Evolutionary conservation across 2,888 invertebrate species (phyloP).

Genomic region (Chrysolina americana): DNA sequence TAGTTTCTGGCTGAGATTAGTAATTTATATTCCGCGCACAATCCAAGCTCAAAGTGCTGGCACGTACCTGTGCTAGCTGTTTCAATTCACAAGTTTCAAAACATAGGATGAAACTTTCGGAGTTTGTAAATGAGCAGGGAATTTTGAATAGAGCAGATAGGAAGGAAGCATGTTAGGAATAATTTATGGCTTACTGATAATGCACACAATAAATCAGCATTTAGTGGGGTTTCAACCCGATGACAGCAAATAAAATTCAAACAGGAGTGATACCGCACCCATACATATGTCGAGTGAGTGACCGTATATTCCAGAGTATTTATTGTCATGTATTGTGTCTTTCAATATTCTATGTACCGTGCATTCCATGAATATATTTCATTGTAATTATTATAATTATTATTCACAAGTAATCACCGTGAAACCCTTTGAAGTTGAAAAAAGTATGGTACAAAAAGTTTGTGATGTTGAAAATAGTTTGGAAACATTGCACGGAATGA

Average conservation of each 20-base stretch:
- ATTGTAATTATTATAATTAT: too few species aligned
- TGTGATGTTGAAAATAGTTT: too few species aligned
- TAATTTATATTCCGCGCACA: neutral
- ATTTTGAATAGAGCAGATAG: neutral
- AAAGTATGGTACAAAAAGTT: too few species aligned
- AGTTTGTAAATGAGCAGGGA: neutral
- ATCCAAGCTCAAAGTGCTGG: neutral
- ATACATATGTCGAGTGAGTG: too few species aligned
- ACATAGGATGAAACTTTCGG: neutral
- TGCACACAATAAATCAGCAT: neutral
- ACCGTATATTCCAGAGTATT: too few species aligned
- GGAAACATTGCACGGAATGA: too few species aligned
- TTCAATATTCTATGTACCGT: too few species aligned
- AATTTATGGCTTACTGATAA: neutral
- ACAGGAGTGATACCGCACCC: neutral
- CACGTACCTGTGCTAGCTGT: slow-evolving; percentile 5
- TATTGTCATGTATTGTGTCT: too few species aligned
- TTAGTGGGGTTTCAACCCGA: neutral
- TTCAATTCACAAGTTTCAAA: slow-evolving; percentile 1
- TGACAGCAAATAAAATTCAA: neutral
- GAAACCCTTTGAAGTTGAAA: too few species aligned
- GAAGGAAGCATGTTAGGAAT: neutral
- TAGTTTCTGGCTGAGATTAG: neutral
- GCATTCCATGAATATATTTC: too few species aligned
- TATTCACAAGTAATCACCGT: too few species aligned